These are phyloP conservation scores for Eristalis pertinax DNA, from an alignment of 2,888 invertebrate genomes.

Conservation along the genomic window DNA sequence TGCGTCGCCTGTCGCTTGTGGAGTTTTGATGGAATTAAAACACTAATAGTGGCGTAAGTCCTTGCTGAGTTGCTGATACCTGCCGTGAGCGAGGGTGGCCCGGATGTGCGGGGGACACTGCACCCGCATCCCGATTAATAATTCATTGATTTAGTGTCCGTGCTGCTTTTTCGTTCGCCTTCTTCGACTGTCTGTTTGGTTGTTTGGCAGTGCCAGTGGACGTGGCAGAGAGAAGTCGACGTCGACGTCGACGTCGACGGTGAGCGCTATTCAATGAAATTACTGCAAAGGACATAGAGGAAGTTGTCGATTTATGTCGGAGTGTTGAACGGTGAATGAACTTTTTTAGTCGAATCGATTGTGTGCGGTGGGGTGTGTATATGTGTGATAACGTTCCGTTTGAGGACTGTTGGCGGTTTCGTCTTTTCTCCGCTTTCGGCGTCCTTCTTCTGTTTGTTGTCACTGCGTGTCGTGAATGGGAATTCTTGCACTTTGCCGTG, in stretches of 20 bases:
- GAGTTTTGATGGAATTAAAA: slow-evolving; percentile 43
- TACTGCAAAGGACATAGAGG: slow-evolving; percentile 61
- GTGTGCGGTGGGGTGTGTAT: background rate
- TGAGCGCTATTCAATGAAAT: slow-evolving; percentile 39
- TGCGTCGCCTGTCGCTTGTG: background rate
- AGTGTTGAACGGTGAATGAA: slow-evolving; percentile 62
- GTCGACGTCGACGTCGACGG: background rate
- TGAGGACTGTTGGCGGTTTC: slow-evolving; percentile 39
- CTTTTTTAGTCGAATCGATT: slow-evolving; percentile 45
- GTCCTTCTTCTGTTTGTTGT: slow-evolving; percentile 24
- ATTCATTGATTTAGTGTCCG: slow-evolving; percentile 51
- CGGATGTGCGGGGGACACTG: background rate
- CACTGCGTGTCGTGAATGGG: slow-evolving; percentile 68
- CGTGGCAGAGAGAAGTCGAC: background rate
- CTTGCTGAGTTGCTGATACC: slow-evolving; percentile 37
- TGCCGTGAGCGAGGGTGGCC: background rate
- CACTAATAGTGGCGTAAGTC: slow-evolving; percentile 54
- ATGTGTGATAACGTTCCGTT: background rate
- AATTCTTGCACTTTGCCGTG: slow-evolving; percentile 64
- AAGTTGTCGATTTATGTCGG: slow-evolving; percentile 64
- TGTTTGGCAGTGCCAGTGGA: background rate
- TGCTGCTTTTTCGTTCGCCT: background rate
- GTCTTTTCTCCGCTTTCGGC: slow-evolving; percentile 18
- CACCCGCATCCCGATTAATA: slow-evolving; percentile 39
- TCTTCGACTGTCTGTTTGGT: background rate